A percentile compares a stretch with the other conserved stretches of the same genome.
Conservation (phyloP, 1,140 invertebrate species). For the Cyphomyrmex costatus region DNA sequence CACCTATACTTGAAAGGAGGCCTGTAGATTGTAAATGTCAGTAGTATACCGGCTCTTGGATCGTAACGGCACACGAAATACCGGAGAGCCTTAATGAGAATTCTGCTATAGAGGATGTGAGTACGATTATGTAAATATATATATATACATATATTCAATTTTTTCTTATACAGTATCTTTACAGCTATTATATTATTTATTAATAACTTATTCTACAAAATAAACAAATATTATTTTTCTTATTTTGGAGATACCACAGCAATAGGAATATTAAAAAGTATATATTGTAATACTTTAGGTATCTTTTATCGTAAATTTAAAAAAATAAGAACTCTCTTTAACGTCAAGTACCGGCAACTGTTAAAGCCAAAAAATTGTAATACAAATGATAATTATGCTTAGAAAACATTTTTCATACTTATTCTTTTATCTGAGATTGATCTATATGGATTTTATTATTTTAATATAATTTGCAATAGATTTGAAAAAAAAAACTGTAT, state of each 20-base stretch:
- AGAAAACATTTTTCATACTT: neutral
- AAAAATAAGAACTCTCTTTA: neutral
- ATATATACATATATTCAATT: neutral
- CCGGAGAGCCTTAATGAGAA: conserved; percentile 34
- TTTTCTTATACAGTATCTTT: neutral
- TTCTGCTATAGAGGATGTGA: conserved; percentile 52
- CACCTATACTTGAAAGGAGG: conserved; percentile 23
- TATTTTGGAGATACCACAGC: neutral
- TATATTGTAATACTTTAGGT: neutral
- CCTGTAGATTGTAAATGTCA: conserved; percentile 26
- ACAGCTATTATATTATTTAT: neutral
- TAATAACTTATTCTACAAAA: neutral
- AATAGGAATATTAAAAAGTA: neutral
- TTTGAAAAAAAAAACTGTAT: neutral
- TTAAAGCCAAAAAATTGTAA: neutral
- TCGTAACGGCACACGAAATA: conserved; percentile 33
- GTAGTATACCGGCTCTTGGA: conserved; percentile 42
- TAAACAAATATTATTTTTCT: neutral
- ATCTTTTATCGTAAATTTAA: neutral
- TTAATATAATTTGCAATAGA: neutral
- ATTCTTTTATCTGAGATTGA: neutral
- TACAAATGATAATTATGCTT: neutral
- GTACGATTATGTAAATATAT: conserved; percentile 44
- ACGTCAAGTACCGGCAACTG: neutral
- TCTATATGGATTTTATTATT: neutral